Evolutionary conservation across 2,113 vertebrate species (phyloP).

Genomic region (Zosterops borbonicus): DNA sequence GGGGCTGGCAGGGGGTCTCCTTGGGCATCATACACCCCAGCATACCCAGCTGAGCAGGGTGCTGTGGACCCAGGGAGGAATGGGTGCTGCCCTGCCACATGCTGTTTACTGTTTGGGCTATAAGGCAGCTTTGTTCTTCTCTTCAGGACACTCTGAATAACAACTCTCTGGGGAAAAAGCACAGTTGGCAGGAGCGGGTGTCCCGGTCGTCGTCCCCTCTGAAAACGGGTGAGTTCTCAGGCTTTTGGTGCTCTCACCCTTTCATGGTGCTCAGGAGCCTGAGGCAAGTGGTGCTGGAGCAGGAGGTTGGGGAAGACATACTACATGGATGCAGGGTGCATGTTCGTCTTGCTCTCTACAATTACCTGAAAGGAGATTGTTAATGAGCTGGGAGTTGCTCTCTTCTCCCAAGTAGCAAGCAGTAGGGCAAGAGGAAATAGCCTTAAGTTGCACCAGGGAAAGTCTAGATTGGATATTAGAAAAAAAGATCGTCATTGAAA

Average conservation of each 20-base stretch:
- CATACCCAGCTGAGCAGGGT: neutral
- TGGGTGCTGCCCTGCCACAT: neutral
- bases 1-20: neutral
- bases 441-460: neutral
- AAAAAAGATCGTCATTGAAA: neutral
- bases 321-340: neutral
- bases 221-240: conserved; percentile 86
- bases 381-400: neutral
- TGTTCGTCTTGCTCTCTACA: neutral
- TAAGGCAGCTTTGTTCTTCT: conserved; percentile 72
- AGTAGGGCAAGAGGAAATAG: neutral
- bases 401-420: neutral
- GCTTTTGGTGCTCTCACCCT: neutral
- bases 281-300: neutral
- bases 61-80: neutral
- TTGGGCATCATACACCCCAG: fast-evolving
- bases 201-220: conserved; percentile 91
- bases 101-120: conserved; percentile 57
- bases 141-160: conserved; percentile 96
- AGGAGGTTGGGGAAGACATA: neutral
- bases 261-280: neutral
- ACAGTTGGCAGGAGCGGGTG: conserved; percentile 98
- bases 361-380: neutral
- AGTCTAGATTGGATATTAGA: neutral
- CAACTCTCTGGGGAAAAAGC: conserved; percentile 97